Evolutionary conservation across 2,113 vertebrate genomes (phyloP), one percentile per base, ranked within the genome.

Genomic region (Corynorhinus townsendii): DNA sequence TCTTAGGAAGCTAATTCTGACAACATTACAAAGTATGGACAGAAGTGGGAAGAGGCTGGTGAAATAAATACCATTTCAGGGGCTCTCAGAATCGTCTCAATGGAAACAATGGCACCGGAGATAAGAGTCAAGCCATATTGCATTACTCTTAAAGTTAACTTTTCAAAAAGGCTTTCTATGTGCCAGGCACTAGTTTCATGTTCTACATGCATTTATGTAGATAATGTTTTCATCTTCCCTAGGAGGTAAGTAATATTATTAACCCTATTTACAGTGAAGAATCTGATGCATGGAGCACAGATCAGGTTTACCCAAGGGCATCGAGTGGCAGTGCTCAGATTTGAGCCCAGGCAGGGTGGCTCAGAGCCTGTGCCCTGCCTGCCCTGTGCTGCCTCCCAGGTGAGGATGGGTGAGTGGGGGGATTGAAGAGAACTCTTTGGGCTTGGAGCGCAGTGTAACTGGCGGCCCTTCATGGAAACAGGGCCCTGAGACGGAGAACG

Each of bases 1-100:
- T 85, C 43, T 81, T 83, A 84, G 76, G 76, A 94, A 71, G 71
- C 75, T 73, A n/a, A 83, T 89, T 43, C 83, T 49, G 81, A 92
- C 68, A 80, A 40, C 11, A 11, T 87, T 49, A 26, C 47, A 56
- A 52, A 80, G 52, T 73, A 26, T 47, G 20, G 11, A 22, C 91
- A 45, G 38, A 81, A 82, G 47, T 88, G 45, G n/a, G 16, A 71
- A 91, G 86, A 90, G 14, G 20, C 66, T 43, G 49, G 17, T 81
- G 52, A 87, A 89, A 59, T 85, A 85, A n/a, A 28, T 86, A 33
- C 59, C 72, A 76, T 85, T 52, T 38, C 71, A 28, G 45, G 16
- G 35, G 20, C 43, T 86, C 75, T 56, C 45, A 24, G 62, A 45
- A 68, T 93, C 28, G 73, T 72, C 68, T 71, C 85, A 52, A 2